Evolutionary conservation across 2,797 vertebrate genomes (phyloP), one percentile per base, ranked within the genome.

Genomic region (Neostethus bicornis): DNA sequence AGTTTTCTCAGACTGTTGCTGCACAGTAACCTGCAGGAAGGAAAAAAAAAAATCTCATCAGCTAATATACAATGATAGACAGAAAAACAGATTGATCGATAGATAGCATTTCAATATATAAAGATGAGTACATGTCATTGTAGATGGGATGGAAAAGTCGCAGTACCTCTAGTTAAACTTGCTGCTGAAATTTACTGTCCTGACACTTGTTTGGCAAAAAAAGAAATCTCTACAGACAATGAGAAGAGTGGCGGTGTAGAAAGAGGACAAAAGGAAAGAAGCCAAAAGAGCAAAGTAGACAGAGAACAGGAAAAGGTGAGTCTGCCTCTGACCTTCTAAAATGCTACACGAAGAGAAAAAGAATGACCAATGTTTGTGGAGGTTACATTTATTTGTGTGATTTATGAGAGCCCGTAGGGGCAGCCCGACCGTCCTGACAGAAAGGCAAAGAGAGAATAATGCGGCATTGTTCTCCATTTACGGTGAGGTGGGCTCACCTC

Each of bases 1-100:
- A 99, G 81, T 80, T 98, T 98, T 83, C 96, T 92, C 84, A 99
- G 90, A 83, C 94, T 94, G 51, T 90, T 91, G 14, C 92, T 96
- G 89, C 93, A 96, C 55, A 99, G 93, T 77, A 99, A 80, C 90
- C 97, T 99, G 74, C 48, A 9, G 72, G 38, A 13, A 31, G 14
- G 65, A 12, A 61, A 21, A 66, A 10, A 61, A 19, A 66, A 5
- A 35, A 4, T 7, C 9, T 34, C 11, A 54, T 39, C 19, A 45
- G 7, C 11, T 16, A 1, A 2, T 0, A 2, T 7, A 25, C 6
- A 59, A 2, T 24, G 4, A 24, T 2, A 38, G 4, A 38, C 1
- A 28, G 37, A 54, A 17, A n/a, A 41, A 54, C 4, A 32, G 14
- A 19, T 0, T 24, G 56, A 47, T 0, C 44, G n/a, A 43, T 2